Evolutionary conservation across 2,888 invertebrate species (phyloP).

Genomic region (Anorthoa munda): DNA sequence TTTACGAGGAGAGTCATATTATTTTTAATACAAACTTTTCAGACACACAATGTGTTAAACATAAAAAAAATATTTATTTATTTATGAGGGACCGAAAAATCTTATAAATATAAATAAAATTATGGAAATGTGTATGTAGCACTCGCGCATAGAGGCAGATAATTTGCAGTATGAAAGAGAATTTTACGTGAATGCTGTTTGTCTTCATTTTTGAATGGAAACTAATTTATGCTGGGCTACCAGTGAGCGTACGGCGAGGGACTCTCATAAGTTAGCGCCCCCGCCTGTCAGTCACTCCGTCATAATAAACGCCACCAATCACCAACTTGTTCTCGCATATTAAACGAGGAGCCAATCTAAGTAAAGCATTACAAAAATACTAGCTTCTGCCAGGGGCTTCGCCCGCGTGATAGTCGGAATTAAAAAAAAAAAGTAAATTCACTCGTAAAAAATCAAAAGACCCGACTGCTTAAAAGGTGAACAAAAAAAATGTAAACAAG

Average conservation of each 20-base stretch:
- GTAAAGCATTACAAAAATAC: conserved; percentile 20
- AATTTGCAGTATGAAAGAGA: conserved; percentile 52
- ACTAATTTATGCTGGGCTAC: conserved; percentile 27
- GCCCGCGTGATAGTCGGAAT: too few relatives aligned
- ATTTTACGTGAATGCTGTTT: conserved; percentile 49
- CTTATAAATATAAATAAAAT: conserved; percentile 50
- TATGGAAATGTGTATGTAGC: conserved; percentile 39
- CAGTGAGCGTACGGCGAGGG: conserved; percentile 16
- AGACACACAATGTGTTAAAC: not conserved
- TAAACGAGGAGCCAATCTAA: conserved; percentile 28
- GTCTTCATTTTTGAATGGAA: conserved; percentile 46
- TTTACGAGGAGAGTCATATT: too few relatives aligned
- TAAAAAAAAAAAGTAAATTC: too few relatives aligned
- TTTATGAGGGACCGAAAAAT: conserved; percentile 26
- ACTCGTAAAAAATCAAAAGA: too few relatives aligned
- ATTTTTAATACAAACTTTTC: not conserved
- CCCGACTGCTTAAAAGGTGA: too few relatives aligned
- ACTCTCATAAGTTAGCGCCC: conserved; percentile 29
- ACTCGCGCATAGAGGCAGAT: conserved; percentile 31
- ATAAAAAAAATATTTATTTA: conserved; percentile 10
- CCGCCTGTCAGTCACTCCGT: conserved; percentile 39
- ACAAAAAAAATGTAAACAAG: too few relatives aligned
- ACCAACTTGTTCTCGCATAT: conserved; percentile 25
- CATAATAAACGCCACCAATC: conserved; percentile 30
- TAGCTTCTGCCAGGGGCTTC: too few relatives aligned